Percentiles rank a stretch among this genome's conserved stretches.
phyloP scores from a whole-genome alignment of 2,888 invertebrate genomes.

The Aricia artaxerxes region DNA sequence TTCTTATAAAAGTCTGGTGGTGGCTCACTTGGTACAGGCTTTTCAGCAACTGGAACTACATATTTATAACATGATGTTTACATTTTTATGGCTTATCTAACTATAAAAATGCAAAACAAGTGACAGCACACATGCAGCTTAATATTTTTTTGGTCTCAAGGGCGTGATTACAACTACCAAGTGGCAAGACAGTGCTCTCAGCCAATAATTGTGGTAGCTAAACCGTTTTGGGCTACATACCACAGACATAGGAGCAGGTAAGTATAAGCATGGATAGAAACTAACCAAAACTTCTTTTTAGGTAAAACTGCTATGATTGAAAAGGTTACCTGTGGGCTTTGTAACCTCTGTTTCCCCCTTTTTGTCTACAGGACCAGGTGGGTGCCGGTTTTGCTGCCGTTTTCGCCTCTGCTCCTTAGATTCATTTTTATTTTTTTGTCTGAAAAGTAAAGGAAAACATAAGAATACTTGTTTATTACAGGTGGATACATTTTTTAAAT shows the following conservation, averaged over 20 bases:
- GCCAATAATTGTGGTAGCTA: too few species aligned
- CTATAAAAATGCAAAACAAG: neutral
- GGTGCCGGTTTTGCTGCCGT: slow-evolving; percentile 54
- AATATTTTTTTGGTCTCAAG: neutral
- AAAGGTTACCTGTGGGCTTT: slow-evolving; percentile 38
- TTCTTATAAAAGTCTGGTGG: slow-evolving; percentile 69
- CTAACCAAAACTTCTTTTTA: neutral
- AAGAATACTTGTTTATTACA: neutral
- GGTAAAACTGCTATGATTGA: neutral
- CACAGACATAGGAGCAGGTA: too few species aligned
- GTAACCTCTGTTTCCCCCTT: slow-evolving; percentile 42
- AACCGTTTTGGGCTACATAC: too few species aligned
- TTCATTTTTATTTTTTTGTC: slow-evolving; percentile 59
- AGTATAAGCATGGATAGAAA: too few species aligned
- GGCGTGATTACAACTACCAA: too few species aligned
- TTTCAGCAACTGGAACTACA: slow-evolving; percentile 54
- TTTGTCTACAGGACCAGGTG: slow-evolving; percentile 46
- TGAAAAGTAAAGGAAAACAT: slow-evolving; percentile 44
- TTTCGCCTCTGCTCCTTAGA: slow-evolving; percentile 67
- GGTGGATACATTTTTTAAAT: neutral
- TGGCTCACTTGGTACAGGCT: slow-evolving; percentile 53
- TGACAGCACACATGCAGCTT: neutral
- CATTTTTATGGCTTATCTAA: neutral
- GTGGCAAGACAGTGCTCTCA: too few species aligned
- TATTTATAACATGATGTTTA: neutral